phyloP scores from a whole-genome alignment of 2,113 vertebrate genomes.

The Nicator chloris region DNA sequence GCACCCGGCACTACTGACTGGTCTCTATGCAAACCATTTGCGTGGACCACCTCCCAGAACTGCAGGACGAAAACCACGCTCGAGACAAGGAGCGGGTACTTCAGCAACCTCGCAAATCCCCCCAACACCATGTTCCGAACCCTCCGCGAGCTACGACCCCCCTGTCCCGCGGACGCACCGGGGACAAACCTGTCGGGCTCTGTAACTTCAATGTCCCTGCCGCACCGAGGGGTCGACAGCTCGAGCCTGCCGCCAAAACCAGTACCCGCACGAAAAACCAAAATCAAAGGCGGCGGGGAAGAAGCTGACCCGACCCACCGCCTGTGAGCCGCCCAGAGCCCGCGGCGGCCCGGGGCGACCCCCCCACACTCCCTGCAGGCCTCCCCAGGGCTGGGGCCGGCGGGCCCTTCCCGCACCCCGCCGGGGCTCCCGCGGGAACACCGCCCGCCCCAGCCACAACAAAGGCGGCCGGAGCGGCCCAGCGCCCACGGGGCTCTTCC shows the following conservation, averaged over 20 bases:
- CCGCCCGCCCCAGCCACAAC: background rate
- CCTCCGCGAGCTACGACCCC: background rate
- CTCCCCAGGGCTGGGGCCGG: background rate
- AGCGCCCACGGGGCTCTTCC: background rate
- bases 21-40: background rate
- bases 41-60: background rate
- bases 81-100: background rate
- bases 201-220: background rate
- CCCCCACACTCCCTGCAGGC: background rate
- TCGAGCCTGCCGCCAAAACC: background rate
- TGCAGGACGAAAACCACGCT: background rate
- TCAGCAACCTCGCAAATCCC: background rate
- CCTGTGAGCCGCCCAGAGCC: background rate
- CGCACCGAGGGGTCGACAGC: background rate
- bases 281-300: background rate
- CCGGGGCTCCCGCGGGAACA: background rate
- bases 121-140: fast-evolving
- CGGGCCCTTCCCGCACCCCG: background rate
- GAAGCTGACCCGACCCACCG: background rate
- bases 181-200: background rate
- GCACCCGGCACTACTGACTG: background rate
- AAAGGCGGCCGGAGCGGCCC: constrained; percentile 6
- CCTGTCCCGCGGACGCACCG: background rate
- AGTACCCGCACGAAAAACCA: background rate
- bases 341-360: too few relatives aligned